A percentile compares a stretch with the other conserved stretches of the same genome.
Evolutionary conservation across 2,888 invertebrate species (phyloP).

Genomic region (Diarsia brunnea): DNA sequence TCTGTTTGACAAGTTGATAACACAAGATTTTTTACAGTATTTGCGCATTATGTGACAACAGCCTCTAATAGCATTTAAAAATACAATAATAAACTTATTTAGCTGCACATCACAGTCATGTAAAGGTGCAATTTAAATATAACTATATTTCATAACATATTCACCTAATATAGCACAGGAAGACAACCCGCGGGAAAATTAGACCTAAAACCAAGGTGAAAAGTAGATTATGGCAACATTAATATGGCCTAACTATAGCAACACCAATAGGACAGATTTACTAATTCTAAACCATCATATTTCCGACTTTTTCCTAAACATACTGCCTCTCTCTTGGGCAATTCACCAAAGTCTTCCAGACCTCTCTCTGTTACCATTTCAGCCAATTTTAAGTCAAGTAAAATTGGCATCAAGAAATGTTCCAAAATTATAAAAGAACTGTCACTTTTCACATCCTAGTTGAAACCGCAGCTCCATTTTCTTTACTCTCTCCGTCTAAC

Average conservation of each 20-base stretch:
- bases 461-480: constrained; percentile 78
- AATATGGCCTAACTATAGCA: constrained; percentile 12
- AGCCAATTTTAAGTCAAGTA: background rate
- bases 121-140: constrained; percentile 36
- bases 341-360: background rate
- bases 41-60: constrained; percentile 50
- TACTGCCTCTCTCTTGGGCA: background rate
- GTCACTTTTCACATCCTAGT: constrained; percentile 78
- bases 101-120: constrained; percentile 47
- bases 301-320: background rate
- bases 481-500: constrained; percentile 68
- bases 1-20: constrained; percentile 23
- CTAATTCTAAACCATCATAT: background rate
- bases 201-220: background rate
- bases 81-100: constrained; percentile 34
- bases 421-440: constrained; percentile 4
- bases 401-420: constrained; percentile 3
- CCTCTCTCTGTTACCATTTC: background rate
- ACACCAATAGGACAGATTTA: constrained; percentile 3
- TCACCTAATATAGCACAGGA: constrained; percentile 28
- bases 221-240: constrained; percentile 30
- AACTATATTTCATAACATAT: background rate
- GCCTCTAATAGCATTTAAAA: constrained; percentile 13
- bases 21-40: constrained; percentile 20
- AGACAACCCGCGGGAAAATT: constrained; percentile 34